phyloP scores from a whole-genome alignment of 2,797 vertebrate genomes.

The Sebastes vulpes region DNA sequence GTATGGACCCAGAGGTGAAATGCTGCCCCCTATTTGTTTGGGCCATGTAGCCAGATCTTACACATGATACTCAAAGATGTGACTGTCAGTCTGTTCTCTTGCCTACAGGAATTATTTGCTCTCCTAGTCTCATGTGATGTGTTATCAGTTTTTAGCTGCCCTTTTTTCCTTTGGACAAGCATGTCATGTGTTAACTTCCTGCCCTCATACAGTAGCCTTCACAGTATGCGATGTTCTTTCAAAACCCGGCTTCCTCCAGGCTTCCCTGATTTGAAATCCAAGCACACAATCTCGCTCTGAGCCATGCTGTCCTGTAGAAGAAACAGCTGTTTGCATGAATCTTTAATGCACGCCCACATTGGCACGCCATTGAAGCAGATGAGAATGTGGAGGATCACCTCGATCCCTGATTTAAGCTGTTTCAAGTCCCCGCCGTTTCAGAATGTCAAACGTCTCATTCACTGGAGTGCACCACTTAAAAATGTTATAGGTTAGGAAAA shows the following conservation, averaged over 20 bases:
- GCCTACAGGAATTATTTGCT: not conserved
- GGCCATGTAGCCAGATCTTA: not conserved
- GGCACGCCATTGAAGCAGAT: conserved; percentile 46
- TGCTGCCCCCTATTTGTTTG: not conserved
- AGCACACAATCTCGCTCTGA: conserved; percentile 49
- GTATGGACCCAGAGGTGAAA: too few relatives aligned
- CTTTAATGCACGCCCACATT: conserved; percentile 79
- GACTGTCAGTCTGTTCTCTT: not conserved
- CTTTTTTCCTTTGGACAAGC: not conserved
- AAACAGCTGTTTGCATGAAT: conserved; percentile 86
- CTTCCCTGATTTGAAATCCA: conserved; percentile 64
- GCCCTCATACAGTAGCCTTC: not conserved
- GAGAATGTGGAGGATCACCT: conserved; percentile 54
- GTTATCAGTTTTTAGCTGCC: not conserved
- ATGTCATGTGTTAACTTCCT: conserved; percentile 1
- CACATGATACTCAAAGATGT: not conserved
- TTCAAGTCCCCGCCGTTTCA: conserved; percentile 42
- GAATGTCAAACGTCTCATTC: conserved; percentile 65
- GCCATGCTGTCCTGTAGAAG: conserved; percentile 64
- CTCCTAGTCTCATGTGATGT: not conserved
- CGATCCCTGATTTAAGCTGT: conserved; percentile 51
- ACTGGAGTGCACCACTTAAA: conserved; percentile 43
- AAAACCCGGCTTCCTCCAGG: conserved; percentile 15
- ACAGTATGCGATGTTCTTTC: not conserved
- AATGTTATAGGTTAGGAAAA: conserved; percentile 30